phyloP scores from a whole-genome alignment of 2,888 invertebrate species.

The Aporophyla lueneburgensis region DNA sequence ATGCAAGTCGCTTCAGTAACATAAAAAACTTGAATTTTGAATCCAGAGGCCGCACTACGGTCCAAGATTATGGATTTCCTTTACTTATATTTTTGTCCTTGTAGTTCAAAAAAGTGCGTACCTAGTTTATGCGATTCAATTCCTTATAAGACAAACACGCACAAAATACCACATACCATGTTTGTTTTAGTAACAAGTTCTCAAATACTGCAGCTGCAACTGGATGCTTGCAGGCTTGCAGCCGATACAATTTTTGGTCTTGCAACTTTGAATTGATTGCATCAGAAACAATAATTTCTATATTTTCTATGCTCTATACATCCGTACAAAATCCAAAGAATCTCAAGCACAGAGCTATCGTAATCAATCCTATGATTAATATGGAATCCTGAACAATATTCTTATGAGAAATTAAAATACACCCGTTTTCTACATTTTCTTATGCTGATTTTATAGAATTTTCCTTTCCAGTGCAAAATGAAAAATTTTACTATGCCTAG shows the following conservation, averaged over 20 bases:
- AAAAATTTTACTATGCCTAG: constrained; percentile 80
- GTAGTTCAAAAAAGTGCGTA: neutral
- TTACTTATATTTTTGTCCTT: neutral
- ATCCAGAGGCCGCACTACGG: neutral
- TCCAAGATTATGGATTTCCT: neutral
- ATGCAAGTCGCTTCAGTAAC: too few relatives aligned
- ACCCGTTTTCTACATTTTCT: constrained; percentile 80
- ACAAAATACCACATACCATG: neutral
- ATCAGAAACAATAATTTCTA: constrained; percentile 44
- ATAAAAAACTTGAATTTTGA: too few relatives aligned
- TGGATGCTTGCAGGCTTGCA: neutral
- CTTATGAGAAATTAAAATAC: constrained; percentile 82
- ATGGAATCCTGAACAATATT: constrained; percentile 85
- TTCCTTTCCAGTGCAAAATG: constrained; percentile 86
- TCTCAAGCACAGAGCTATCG: constrained; percentile 68
- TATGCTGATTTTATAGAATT: constrained; percentile 85
- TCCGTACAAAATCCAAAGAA: constrained; percentile 60
- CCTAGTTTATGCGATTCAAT: neutral
- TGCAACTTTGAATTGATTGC: constrained; percentile 43
- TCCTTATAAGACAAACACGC: too few relatives aligned
- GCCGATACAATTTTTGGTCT: constrained; percentile 27
- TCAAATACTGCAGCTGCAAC: neutral
- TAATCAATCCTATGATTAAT: constrained; percentile 75
- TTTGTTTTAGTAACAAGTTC: neutral
- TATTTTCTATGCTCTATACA: constrained; percentile 48